phyloP scores from a whole-genome alignment of 2,797 vertebrate genomes.

The Otus scops region DNA sequence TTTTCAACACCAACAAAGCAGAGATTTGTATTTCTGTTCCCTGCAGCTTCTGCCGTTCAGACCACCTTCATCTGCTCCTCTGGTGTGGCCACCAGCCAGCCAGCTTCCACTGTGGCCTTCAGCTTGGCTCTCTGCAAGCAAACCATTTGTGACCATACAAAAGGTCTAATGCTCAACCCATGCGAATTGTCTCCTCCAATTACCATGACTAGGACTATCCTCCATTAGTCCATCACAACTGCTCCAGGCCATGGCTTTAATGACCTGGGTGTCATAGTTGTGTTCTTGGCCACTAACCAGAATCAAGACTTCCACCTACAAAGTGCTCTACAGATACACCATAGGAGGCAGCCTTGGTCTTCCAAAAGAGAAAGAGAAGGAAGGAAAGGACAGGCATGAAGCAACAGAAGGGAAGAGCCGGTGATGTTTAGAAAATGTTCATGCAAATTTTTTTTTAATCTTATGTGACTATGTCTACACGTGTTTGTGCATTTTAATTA shows the following conservation, averaged over 20 bases:
- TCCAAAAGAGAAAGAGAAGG: neutral
- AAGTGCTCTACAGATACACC: neutral
- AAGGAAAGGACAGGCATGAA: neutral
- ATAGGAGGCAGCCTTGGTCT: neutral
- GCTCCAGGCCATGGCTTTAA: neutral
- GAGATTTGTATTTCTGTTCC: neutral
- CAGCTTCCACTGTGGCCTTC: neutral
- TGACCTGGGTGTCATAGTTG: neutral
- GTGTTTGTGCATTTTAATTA: neutral
- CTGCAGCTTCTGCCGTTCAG: neutral
- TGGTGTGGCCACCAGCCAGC: neutral
- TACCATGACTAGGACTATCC: neutral
- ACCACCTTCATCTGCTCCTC: neutral
- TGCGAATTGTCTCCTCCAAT: neutral
- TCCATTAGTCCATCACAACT: neutral
- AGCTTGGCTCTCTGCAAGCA: neutral
- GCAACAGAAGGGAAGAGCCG: neutral
- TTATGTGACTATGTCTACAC: neutral
- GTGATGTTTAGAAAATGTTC: neutral
- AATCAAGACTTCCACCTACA: neutral
- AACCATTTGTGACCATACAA: neutral
- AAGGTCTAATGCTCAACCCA: neutral
- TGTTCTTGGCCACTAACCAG: neutral
- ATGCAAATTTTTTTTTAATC: neutral
- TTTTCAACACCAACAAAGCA: neutral